phyloP scores from a whole-genome alignment of 1,140 invertebrate species.

The Drosophila santomea region DNA sequence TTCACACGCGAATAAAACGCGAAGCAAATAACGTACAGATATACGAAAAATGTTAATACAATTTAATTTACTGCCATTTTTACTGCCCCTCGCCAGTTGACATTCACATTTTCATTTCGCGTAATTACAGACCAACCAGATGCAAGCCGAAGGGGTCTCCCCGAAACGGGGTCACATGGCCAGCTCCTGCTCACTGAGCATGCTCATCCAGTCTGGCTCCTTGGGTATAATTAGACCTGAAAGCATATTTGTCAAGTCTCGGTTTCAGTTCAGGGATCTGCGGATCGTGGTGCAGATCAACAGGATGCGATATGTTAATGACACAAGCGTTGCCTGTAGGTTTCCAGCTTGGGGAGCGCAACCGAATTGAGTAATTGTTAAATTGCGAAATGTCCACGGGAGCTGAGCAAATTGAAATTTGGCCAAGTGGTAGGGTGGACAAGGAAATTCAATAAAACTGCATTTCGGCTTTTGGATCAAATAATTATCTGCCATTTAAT shows the following conservation, averaged over 20 bases:
- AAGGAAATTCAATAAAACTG: neutral
- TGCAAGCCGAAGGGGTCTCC: conserved; percentile 29
- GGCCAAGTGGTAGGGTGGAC: neutral
- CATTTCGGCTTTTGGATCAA: too few species aligned
- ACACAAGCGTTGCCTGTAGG: conserved; percentile 45
- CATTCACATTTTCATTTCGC: conserved; percentile 76
- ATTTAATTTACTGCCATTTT: conserved; percentile 74
- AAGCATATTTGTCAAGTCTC: conserved; percentile 80
- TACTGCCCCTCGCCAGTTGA: conserved; percentile 49
- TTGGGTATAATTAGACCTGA: conserved; percentile 75
- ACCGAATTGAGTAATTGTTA: conserved; percentile 69
- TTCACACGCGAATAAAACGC: conserved; percentile 65
- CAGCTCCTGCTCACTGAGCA: conserved; percentile 58
- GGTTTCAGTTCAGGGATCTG: conserved; percentile 21
- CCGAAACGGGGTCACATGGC: conserved; percentile 62
- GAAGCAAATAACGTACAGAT: conserved; percentile 28
- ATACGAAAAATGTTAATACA: conserved; percentile 73
- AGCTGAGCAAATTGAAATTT: conserved; percentile 15
- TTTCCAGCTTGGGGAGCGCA: conserved; percentile 39
- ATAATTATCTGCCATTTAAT: too few species aligned
- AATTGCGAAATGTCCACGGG: conserved; percentile 12
- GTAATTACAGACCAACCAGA: conserved; percentile 62
- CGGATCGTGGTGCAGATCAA: conserved; percentile 52
- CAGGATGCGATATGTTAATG: conserved; percentile 81
- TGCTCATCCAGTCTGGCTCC: conserved; percentile 45